Evolutionary conservation across 2,113 vertebrate genomes (phyloP).

Genomic region (Triplophysa siluroides): DNA sequence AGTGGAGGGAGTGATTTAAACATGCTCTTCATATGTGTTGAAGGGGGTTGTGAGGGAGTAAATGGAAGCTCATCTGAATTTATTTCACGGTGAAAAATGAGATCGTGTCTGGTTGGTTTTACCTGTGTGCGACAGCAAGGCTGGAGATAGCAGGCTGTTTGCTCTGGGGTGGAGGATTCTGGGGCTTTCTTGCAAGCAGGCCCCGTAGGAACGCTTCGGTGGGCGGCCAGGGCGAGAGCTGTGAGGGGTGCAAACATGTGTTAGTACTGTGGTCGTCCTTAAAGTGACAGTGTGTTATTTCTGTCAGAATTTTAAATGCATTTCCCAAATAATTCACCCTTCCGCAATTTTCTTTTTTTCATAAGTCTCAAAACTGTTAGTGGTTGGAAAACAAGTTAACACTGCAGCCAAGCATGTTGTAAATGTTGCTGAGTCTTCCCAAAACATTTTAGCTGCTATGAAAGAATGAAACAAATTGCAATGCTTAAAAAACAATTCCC

Average conservation of each 20-base stretch:
- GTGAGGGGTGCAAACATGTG: constrained; percentile 55
- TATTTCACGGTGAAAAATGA: constrained; percentile 10
- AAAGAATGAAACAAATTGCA: not conserved
- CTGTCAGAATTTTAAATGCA: not conserved
- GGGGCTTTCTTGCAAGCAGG: constrained; percentile 84
- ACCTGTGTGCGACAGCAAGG: constrained; percentile 90
- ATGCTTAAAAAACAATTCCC: too few relatives aligned
- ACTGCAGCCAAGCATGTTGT: too few relatives aligned
- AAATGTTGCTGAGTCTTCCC: too few relatives aligned
- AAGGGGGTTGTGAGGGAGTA: constrained; percentile 31
- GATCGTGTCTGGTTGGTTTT: constrained; percentile 48
- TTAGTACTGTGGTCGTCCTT: not conserved
- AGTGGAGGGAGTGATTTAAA: constrained; percentile 36
- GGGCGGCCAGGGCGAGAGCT: constrained; percentile 92
- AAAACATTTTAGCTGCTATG: too few relatives aligned
- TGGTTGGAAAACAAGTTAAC: too few relatives aligned
- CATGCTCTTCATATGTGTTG: constrained; percentile 29
- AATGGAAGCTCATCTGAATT: constrained; percentile 31
- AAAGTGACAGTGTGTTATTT: not conserved
- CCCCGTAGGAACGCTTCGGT: constrained; percentile 87
- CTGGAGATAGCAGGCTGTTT: constrained; percentile 87
- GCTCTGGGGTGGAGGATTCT: constrained; percentile 86
- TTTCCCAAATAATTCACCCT: too few relatives aligned
- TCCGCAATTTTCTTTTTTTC: too few relatives aligned
- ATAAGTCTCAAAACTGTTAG: too few relatives aligned